Base-by-base conservation (phyloP, 2,888 invertebrate genomes). In the Pemphredon lugubris region DNA sequence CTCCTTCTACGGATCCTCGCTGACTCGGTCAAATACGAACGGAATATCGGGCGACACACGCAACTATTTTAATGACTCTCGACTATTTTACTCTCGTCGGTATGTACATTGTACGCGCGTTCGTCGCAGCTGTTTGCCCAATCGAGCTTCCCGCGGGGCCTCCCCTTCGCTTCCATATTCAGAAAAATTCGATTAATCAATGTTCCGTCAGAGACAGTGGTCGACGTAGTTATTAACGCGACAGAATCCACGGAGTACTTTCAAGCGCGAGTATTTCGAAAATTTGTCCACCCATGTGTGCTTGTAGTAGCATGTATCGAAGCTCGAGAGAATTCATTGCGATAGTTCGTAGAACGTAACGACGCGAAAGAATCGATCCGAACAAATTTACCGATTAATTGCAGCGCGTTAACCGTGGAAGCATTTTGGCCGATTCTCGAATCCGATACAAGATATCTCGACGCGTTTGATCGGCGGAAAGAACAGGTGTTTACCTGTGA, bases 1-100 rank as follows among this genome's bases (percentile, higher is more conserved):
- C 70, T 61, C 74, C 73, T 77, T 76, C 77, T 69, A 64, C 60
- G 77, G 77, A 73, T 72, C 73, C 32, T 57, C 75, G 54, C 58
- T 65, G 64, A 53, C 60, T 66, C 66, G 44, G 13, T 60, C 37
- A 34, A 53, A 58, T 53, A 59, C 55, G 30, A 45, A n/a, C 54
- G 7, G 75, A 75, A 75, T 66, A 69, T 60, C 50, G 54, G 21
- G 21, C 50, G 59, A 23, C 50, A 48, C 30, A 18, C 21, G 26
- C 42, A 18, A 34, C 30, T 23, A 30, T 32, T 57, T 58, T 45
- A 32, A 40, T 34, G 32, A 13, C 21, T 2, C 2, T 7, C 5
- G 32, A n/a, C n/a, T n/a, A n/a, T n/a, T n/a, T n/a, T n/a, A n/a
- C n/a, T n/a, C n/a, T n/a, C n/a, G n/a, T n/a, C n/a, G n/a, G n/a